Percentiles rank a stretch among this genome's conserved stretches.
Evolutionary conservation across 2,888 invertebrate species (phyloP).

Genomic region (Sepioteuthis lessoniana): DNA sequence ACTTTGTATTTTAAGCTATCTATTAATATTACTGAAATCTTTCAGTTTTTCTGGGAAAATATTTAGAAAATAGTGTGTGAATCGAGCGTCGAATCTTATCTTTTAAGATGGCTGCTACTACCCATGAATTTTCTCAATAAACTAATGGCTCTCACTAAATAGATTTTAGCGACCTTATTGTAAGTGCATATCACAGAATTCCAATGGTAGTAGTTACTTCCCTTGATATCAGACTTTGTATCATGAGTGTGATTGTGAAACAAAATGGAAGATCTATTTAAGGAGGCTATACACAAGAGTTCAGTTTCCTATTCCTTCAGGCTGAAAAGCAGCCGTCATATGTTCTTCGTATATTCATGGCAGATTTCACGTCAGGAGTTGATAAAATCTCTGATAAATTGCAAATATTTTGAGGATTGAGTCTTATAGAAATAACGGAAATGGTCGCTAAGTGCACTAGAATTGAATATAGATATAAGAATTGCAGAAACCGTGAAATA

Average conservation of each 20-base stretch:
- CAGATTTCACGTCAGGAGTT: background rate
- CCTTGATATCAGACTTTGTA: background rate
- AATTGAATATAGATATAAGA: no score
- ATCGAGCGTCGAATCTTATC: no score
- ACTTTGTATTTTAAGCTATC: no score
- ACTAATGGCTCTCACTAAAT: background rate
- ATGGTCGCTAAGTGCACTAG: no score
- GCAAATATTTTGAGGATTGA: background rate
- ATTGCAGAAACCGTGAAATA: no score
- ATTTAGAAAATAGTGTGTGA: no score
- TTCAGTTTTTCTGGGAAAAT: no score
- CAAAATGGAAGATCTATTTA: background rate
- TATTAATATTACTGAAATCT: no score
- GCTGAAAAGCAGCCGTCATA: background rate
- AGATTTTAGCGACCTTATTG: background rate
- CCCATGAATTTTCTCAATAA: background rate
- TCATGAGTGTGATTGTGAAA: background rate
- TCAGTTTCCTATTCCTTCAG: background rate
- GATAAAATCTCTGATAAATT: background rate
- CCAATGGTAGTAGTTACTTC: background rate
- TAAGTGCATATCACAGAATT: background rate
- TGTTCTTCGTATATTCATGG: background rate
- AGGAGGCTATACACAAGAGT: background rate
- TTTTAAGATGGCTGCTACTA: background rate
- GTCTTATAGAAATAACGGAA: no score